Evolutionary conservation across 2,888 invertebrate genomes (phyloP).

Genomic region (Drosophila monieri): DNA sequence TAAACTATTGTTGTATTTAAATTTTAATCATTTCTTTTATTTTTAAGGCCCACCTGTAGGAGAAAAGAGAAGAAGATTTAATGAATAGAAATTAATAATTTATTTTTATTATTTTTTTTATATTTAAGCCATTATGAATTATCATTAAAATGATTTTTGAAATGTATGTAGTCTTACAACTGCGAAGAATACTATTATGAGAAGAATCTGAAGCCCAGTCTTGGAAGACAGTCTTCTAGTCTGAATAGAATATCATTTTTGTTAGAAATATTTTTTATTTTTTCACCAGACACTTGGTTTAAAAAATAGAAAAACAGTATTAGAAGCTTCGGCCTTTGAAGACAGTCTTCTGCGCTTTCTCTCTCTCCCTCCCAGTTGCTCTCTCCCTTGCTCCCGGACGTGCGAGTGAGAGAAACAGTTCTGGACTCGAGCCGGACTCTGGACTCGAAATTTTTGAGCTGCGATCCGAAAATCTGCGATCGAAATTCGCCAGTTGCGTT

Average conservation of each 20-base stretch:
- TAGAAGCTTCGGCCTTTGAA: background rate
- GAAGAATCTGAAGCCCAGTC: background rate
- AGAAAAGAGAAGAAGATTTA: background rate
- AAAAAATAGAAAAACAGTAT: too few relatives aligned
- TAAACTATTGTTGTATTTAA: too few relatives aligned
- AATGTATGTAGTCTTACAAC: too few relatives aligned
- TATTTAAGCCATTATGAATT: too few relatives aligned
- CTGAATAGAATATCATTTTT: background rate
- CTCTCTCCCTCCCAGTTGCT: constrained; percentile 9
- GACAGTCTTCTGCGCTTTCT: constrained; percentile 2
- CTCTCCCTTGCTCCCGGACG: constrained; percentile 1
- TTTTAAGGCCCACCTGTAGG: background rate
- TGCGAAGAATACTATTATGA: background rate
- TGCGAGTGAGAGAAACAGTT: constrained; percentile 2
- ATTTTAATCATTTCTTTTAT: background rate
- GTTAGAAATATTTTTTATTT: too few relatives aligned
- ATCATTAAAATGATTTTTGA: too few relatives aligned
- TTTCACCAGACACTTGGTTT: too few relatives aligned
- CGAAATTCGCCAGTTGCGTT: constrained; percentile 30
- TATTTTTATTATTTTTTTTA: too few relatives aligned
- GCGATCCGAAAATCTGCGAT: constrained; percentile 22
- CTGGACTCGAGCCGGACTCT: constrained; percentile 4
- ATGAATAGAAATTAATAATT: background rate
- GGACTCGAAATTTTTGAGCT: constrained; percentile 31
- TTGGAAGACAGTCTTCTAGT: constrained; percentile 2